phyloP scores from a whole-genome alignment of 2,888 invertebrate species.

The Oscheius myriophilus region DNA sequence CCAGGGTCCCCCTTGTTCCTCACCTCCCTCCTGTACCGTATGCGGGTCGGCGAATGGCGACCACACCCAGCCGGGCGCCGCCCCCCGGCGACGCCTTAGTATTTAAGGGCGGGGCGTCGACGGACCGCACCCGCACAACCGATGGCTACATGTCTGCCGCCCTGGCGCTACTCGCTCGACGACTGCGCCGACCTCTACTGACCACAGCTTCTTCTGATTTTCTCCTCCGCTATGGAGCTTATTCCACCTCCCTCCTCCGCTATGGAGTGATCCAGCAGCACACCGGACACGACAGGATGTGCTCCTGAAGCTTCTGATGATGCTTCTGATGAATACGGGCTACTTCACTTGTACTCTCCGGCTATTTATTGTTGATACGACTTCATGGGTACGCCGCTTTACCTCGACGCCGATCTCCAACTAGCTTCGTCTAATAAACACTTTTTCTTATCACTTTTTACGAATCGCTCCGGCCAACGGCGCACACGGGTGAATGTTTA shows the following conservation, averaged over 20 bases:
- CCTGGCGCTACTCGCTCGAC: constrained; percentile 49
- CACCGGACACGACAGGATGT: constrained; percentile 30
- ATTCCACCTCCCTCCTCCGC: constrained; percentile 8
- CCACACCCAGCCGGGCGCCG: constrained; percentile 20
- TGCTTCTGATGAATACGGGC: constrained; percentile 2
- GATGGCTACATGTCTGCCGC: constrained; percentile 52
- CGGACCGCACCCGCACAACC: constrained; percentile 6
- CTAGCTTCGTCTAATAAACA: no score
- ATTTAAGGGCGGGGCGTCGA: constrained; percentile 19
- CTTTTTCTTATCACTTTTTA: no score
- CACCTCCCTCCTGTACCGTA: background rate
- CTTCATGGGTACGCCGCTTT: constrained; percentile 11
- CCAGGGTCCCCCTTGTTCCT: background rate
- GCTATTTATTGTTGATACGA: constrained; percentile 20
- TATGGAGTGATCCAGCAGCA: constrained; percentile 24
- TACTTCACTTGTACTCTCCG: constrained; percentile 16
- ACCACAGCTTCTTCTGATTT: constrained; percentile 1
- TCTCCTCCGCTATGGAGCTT: constrained; percentile 21
- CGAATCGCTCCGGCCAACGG: no score
- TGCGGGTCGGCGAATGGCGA: background rate
- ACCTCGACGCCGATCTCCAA: background rate
- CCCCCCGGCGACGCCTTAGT: constrained; percentile 26
- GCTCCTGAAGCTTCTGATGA: background rate
- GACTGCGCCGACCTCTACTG: constrained; percentile 51
- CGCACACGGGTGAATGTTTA: no score